Evolutionary conservation across 2,888 invertebrate genomes (phyloP).

Genomic region (Tipula vernalis): DNA sequence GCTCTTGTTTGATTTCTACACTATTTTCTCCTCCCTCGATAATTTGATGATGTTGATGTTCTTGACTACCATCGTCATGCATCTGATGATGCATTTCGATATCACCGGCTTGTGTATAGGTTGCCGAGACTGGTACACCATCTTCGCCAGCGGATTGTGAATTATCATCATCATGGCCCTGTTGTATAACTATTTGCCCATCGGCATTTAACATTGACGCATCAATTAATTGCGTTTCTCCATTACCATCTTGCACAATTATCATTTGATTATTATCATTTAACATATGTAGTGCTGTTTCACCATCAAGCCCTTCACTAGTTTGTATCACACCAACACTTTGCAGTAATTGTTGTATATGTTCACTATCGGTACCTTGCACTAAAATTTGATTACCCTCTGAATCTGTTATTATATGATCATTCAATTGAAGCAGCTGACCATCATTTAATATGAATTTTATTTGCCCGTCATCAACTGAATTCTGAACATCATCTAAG

Average conservation of each 20-base stretch:
- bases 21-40: neutral
- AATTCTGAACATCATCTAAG: slow-evolving; percentile 35
- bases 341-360: slow-evolving; percentile 35
- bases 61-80: slow-evolving; percentile 13
- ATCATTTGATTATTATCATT: slow-evolving; percentile 36
- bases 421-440: slow-evolving; percentile 33
- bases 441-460: slow-evolving; percentile 37
- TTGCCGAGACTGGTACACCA: slow-evolving; percentile 36
- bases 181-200: slow-evolving; percentile 34
- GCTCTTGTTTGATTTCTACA: slow-evolving; percentile 4
- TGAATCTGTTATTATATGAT: slow-evolving; percentile 36
- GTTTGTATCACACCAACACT: slow-evolving; percentile 35
- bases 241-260: slow-evolving; percentile 35
- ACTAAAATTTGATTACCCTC: slow-evolving; percentile 37
- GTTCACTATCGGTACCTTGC: slow-evolving; percentile 32
- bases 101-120: slow-evolving; percentile 25
- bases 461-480: slow-evolving; percentile 35
- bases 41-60: slow-evolving; percentile 10
- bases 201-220: slow-evolving; percentile 35
- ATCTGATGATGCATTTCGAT: slow-evolving; percentile 30
- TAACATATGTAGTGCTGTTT: slow-evolving; percentile 36
- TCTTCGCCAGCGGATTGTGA: slow-evolving; percentile 35
- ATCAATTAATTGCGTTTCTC: slow-evolving; percentile 35
- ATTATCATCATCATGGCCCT: slow-evolving; percentile 30
- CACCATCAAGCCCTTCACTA: slow-evolving; percentile 34